Evolutionary conservation across 2,888 invertebrate genomes (phyloP), one percentile per base, ranked within the genome.

Genomic region (Argyra leucocephala): DNA sequence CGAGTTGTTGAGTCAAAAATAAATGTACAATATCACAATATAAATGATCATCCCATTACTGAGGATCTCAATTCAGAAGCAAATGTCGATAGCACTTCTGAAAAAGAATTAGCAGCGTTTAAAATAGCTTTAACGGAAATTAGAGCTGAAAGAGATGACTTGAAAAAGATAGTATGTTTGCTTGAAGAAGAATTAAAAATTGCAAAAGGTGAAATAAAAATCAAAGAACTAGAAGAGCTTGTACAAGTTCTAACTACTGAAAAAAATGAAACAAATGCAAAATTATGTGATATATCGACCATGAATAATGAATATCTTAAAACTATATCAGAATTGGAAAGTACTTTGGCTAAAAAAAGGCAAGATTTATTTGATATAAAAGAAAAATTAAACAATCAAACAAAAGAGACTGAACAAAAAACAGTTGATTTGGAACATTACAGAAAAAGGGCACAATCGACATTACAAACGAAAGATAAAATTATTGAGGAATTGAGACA

Each of bases 381-480:
- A 1, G 82, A 83, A 58, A 83, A 82, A 74, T 71, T 84, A 24
- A 78, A 78, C 66, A 79, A 79, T 71, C 72, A 83, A 64, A 76
- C 79, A 22, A 78, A 76, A 63, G 85, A 85, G 69, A 74, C 81
- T 2, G 75, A 74, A 21, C 75, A 76, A 66, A 73, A 80, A 18
- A 78, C 80, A 23, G 74, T 75, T 7, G 91, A 92, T 74, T 82
- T 90, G 72, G 84, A 86, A 65, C 88, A 88, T 65, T 91, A 92
- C 76, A 86, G 89, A 71, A 84, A 85, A n/a, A 88, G 91, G 73
- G 91, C 91, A 0, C 85, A 89, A 71, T 83, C 86, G 69, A 89
- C 90, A 67, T 78, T 92, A 10, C 87, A 87, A 76, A 87, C 88
- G 68, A 91, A 91, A 73, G 91, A 92, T 73, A 84, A 86, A 70